Percentiles rank a stretch among this genome's conserved stretches.
phyloP scores from a whole-genome alignment of 2,888 invertebrate species.

The Gymnocheta viridis region DNA sequence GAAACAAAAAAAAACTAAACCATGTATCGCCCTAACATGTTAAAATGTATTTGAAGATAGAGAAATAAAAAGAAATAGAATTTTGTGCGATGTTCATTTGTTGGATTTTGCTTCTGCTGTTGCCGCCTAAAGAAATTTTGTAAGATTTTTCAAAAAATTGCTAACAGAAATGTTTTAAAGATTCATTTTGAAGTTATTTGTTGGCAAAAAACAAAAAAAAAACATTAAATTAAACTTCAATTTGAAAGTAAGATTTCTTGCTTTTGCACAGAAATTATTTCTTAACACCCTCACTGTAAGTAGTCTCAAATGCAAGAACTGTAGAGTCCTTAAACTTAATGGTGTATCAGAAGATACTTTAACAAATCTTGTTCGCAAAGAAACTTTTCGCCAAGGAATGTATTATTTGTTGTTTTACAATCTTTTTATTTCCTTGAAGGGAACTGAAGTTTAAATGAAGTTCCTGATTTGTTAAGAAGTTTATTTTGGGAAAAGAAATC shows the following conservation, averaged over 20 bases:
- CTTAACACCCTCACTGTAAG: constrained; percentile 22
- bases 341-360: constrained; percentile 22
- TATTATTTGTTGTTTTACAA: not conserved
- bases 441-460: constrained; percentile 22
- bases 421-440: not conserved
- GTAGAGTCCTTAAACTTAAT: constrained; percentile 34
- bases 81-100: not conserved
- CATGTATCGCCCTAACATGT: no score
- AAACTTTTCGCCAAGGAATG: constrained; percentile 14
- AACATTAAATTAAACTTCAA: not conserved
- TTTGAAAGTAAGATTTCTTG: not conserved
- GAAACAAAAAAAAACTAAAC: not conserved
- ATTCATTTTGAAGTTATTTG: constrained; percentile 28
- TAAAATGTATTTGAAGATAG: no score
- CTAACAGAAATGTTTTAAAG: constrained; percentile 34
- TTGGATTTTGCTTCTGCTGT: not conserved
- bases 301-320: not conserved
- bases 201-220: not conserved
- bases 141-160: constrained; percentile 18
- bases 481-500: constrained; percentile 7
- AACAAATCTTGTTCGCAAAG: constrained; percentile 10
- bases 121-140: constrained; percentile 15
- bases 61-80: not conserved
- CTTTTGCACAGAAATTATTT: constrained; percentile 16
- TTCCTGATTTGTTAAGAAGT: constrained; percentile 39